Percentiles rank a stretch among this genome's conserved stretches.
Conservation (phyloP, 2,797 vertebrate genomes). For the Leptatherina wallacei region DNA sequence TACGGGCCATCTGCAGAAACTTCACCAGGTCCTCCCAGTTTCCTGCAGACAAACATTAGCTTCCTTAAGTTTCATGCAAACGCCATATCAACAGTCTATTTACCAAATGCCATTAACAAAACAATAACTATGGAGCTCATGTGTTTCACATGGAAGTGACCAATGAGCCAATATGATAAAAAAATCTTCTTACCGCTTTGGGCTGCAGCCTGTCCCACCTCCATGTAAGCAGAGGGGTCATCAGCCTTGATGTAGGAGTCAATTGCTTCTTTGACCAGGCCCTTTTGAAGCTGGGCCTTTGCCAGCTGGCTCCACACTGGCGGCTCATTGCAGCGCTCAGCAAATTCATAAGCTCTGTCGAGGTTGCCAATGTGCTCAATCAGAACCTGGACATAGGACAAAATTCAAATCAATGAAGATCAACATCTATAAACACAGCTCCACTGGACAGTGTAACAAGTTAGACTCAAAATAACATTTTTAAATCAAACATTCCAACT, state of each 20-base stretch:
- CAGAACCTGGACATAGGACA: conserved; percentile 85
- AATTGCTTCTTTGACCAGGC: conserved; percentile 97
- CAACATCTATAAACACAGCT: neutral
- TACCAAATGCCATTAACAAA: neutral
- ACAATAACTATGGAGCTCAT: neutral
- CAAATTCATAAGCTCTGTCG: conserved; percentile 97
- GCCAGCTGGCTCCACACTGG: conserved; percentile 99
- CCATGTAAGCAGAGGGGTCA: conserved; percentile 98
- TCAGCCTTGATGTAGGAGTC: conserved; percentile 99
- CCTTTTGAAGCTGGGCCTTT: conserved; percentile 97
- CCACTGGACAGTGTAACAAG: neutral
- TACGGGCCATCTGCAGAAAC: conserved; percentile 95
- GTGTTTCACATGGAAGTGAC: neutral
- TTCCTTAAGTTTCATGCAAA: conserved; percentile 4
- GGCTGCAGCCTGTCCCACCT: conserved; percentile 97
- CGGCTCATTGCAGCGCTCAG: conserved; percentile 98
- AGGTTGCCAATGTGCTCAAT: conserved; percentile 98
- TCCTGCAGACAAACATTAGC: conserved; percentile 64
- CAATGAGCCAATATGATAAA: neutral
- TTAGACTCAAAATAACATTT: neutral
- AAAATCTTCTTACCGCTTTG: conserved; percentile 87
- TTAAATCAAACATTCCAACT: neutral
- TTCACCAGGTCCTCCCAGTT: conserved; percentile 97
- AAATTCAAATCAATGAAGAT: neutral
- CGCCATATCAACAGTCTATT: neutral